Base-by-base conservation (phyloP, 2,888 invertebrate genomes). In the Cheilosia vulpina region DNA sequence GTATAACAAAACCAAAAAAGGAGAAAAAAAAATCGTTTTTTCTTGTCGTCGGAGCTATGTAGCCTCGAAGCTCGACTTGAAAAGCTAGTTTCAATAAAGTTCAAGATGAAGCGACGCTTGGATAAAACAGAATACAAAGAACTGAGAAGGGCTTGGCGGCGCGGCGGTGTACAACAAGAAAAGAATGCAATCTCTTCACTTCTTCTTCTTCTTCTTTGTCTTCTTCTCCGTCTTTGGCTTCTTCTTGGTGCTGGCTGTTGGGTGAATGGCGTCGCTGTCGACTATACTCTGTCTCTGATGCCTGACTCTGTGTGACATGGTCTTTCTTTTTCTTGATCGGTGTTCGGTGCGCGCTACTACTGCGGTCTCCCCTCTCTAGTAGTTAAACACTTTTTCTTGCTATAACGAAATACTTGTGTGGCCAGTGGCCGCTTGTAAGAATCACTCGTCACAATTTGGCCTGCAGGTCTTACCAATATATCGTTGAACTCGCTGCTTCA, bases 381-480 rank as follows among this genome's bases (percentile, higher is more conserved):
- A 34, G 31, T 41, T 75, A 41, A 34, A n/a, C 50, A 60, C 57
- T 38, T 66, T 63, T 75, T 76, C 66, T 75, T 66, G 58, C 58
- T 66, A 55, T 63, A 55, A 21, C 45, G 50, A 60, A 69, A 45
- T 60, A 72, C 55, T 62, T 66, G 66, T 83, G 45, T 72, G 79
- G 79, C 79, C 72, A 79, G 72, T 79, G 77, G 62, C 62, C 72
- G 50, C 72, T 66, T 55, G 41, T 9, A 77, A 77, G 82, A 77
- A 68, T 47, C 72, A 43, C 77, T 83, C 27, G 27, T 27, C 72
- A 78, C 72, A 68, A 57, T 73, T 83, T 66, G 72, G 71, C 55
- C 72, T 77, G 71, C 60, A 77, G 83, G 66, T 77, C 82, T 83
- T 66, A 66, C 66, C 47, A 73, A 68, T 66, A 63, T 83, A 72